phyloP scores from a whole-genome alignment of 2,888 invertebrate genomes.

The Stictocephala bisonia region DNA sequence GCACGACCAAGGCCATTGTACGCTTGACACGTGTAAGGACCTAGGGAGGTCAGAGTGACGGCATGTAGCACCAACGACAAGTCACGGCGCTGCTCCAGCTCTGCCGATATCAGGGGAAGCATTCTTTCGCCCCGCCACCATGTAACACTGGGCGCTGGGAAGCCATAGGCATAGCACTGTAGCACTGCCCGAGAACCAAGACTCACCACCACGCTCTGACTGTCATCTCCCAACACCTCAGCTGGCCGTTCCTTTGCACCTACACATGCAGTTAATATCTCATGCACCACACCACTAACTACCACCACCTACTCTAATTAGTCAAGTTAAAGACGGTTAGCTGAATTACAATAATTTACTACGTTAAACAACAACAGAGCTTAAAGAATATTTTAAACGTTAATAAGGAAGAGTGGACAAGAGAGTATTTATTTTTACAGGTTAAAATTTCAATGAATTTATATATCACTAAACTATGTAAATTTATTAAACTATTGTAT shows the following conservation, averaged over 20 bases:
- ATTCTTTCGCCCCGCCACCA: constrained; percentile 86
- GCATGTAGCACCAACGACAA: constrained; percentile 79
- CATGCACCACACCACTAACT: too few species aligned
- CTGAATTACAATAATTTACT: too few species aligned
- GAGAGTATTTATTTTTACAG: too few species aligned
- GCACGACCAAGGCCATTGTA: constrained; percentile 85
- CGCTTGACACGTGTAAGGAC: constrained; percentile 89
- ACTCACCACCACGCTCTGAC: constrained; percentile 74
- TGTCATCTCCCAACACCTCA: constrained; percentile 75
- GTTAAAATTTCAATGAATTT: too few species aligned
- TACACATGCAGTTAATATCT: constrained; percentile 61
- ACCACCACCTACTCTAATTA: too few species aligned
- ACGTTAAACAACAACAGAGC: too few species aligned
- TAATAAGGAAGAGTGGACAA: too few species aligned
- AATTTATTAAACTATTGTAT: too few species aligned
- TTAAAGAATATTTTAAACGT: too few species aligned
- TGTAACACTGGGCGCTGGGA: constrained; percentile 80
- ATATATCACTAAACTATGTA: too few species aligned
- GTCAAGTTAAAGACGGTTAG: too few species aligned
- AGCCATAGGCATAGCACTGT: constrained; percentile 85
- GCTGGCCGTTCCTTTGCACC: constrained; percentile 72
- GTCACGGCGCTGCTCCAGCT: constrained; percentile 79
- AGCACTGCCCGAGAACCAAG: constrained; percentile 77
- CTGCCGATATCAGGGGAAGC: constrained; percentile 76
- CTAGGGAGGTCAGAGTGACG: constrained; percentile 78